phyloP scores from a whole-genome alignment of 2,113 vertebrate genomes.

The Rhea pennata region DNA sequence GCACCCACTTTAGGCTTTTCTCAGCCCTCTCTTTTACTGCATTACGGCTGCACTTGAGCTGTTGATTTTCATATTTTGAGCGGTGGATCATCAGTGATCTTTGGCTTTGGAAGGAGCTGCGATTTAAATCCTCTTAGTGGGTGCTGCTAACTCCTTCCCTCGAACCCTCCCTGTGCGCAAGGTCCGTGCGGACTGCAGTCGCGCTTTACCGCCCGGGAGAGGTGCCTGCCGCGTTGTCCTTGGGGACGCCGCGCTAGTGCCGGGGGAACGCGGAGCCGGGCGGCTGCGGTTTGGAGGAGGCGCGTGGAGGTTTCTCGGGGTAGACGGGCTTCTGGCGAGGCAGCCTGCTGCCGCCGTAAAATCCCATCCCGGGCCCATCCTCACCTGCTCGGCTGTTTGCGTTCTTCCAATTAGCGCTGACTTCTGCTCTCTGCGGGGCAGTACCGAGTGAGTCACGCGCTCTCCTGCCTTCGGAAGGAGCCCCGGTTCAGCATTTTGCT shows the following conservation, averaged over 20 bases:
- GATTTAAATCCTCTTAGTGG: not conserved
- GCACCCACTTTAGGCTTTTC: not conserved
- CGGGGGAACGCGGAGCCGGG: not conserved
- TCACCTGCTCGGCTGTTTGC: not conserved
- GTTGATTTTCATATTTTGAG: not conserved
- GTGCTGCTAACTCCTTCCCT: not conserved
- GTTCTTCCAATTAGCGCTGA: accelerated
- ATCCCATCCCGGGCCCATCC: not conserved
- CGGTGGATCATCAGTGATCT: not conserved
- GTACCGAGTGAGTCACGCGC: not conserved
- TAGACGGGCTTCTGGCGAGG: not conserved
- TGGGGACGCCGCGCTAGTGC: not conserved
- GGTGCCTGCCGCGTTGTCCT: accelerated
- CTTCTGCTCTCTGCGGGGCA: not conserved
- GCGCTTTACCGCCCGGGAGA: accelerated
- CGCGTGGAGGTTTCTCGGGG: not conserved
- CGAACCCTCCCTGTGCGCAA: not conserved
- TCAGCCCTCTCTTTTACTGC: no score
- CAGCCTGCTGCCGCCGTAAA: not conserved
- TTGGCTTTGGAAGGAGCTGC: not conserved
- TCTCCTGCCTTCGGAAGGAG: not conserved
- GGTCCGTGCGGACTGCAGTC: not conserved
- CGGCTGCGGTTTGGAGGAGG: accelerated
- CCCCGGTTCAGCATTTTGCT: not conserved
- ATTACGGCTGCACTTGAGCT: not conserved